Percentiles rank a stretch among this genome's conserved stretches.
phyloP scores from a whole-genome alignment of 2,797 vertebrate genomes.

The Gobionotothen gibberifrons region DNA sequence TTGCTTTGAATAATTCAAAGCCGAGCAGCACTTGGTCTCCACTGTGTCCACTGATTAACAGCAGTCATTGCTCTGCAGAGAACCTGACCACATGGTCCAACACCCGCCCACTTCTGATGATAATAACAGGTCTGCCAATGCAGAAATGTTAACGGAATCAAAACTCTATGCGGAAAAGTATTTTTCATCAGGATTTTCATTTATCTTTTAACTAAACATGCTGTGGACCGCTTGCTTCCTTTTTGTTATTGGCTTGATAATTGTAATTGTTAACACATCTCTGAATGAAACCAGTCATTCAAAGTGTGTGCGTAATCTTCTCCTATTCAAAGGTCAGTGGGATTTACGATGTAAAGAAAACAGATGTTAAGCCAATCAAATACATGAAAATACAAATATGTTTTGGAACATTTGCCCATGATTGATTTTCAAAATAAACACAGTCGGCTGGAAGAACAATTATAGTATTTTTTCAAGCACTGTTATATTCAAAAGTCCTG shows the following conservation, averaged over 20 bases:
- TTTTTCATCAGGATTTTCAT: conserved; percentile 17
- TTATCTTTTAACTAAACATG: conserved; percentile 15
- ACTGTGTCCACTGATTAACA: conserved; percentile 57
- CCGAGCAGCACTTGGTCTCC: conserved; percentile 29
- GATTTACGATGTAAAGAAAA: conserved; percentile 1
- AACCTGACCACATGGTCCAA: conserved; percentile 32
- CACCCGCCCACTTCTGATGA: conserved; percentile 63
- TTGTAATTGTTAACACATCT: not conserved
- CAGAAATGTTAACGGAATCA: conserved; percentile 65
- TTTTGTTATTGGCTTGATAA: not conserved
- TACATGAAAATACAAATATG: not conserved
- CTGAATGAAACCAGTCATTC: conserved; percentile 17
- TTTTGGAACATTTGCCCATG: not conserved
- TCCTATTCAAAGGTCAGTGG: not conserved
- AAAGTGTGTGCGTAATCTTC: not conserved
- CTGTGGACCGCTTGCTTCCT: conserved; percentile 5
- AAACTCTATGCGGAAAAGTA: not conserved
- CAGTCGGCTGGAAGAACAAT: not conserved
- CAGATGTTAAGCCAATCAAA: not conserved
- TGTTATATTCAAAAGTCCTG: not conserved
- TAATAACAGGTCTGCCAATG: conserved; percentile 62
- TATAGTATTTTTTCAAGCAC: not conserved
- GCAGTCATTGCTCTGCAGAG: conserved; percentile 19
- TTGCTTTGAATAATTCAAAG: conserved; percentile 30
- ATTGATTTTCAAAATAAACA: not conserved